Evolutionary conservation across 2,797 vertebrate genomes (phyloP).

Genomic region (Molossus molossus): DNA sequence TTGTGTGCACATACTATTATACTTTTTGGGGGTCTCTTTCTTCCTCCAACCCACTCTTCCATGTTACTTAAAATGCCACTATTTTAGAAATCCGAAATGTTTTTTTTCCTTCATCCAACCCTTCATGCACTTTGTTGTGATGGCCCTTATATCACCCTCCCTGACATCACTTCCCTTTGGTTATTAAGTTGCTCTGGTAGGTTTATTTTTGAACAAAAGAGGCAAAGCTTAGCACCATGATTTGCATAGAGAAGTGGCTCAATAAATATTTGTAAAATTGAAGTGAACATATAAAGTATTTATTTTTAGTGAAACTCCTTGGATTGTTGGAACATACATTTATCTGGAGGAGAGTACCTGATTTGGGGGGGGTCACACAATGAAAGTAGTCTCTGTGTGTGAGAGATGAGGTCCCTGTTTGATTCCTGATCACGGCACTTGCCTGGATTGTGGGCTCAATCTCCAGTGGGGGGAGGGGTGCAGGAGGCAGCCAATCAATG

Average conservation of each 20-base stretch:
- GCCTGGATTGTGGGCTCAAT: too few species aligned
- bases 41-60: background rate
- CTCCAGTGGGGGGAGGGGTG: too few species aligned
- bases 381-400: background rate
- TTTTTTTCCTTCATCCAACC: background rate
- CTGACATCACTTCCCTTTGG: background rate
- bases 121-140: background rate
- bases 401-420: background rate
- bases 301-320: slow-evolving; percentile 62
- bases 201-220: slow-evolving; percentile 1
- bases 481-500: too few species aligned
- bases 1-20: background rate
- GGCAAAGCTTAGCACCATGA: background rate
- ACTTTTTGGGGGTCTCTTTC: background rate
- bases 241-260: background rate
- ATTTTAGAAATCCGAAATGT: background rate
- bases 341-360: background rate
- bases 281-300: slow-evolving; percentile 35
- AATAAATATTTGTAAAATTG: slow-evolving; percentile 42
- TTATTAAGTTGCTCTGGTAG: background rate
- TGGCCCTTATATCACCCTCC: background rate
- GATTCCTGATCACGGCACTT: too few species aligned
- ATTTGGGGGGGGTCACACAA: slow-evolving; percentile 1
- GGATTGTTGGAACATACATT: slow-evolving; percentile 41
- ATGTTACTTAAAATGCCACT: background rate